Evolutionary conservation across 2,797 vertebrate genomes (phyloP).

Genomic region (Microchirus variegatus): DNA sequence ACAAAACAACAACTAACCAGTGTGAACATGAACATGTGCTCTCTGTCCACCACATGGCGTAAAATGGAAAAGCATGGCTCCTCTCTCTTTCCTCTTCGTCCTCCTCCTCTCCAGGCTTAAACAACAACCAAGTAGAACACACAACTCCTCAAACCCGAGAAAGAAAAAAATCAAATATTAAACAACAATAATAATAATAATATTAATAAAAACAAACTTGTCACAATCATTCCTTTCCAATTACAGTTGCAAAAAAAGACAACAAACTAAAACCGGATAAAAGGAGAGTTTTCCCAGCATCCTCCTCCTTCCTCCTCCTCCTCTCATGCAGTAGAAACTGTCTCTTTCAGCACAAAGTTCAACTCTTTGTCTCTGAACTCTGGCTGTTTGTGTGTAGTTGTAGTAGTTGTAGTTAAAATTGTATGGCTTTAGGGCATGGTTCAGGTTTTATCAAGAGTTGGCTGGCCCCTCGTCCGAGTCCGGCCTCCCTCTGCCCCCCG

Average conservation of each 20-base stretch:
- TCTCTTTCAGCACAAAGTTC: constrained; percentile 81
- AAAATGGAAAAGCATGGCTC: constrained; percentile 43
- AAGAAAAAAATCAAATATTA: constrained; percentile 76
- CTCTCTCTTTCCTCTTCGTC: constrained; percentile 55
- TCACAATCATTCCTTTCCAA: constrained; percentile 78
- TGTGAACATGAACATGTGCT: constrained; percentile 44
- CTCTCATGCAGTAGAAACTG: constrained; percentile 83
- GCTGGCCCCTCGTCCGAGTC: constrained; percentile 89
- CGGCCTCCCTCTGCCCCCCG: constrained; percentile 82
- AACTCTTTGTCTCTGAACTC: constrained; percentile 80
- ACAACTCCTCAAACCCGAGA: constrained; percentile 83
- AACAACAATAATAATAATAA: constrained; percentile 80
- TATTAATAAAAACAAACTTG: constrained; percentile 81
- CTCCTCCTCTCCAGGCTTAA: constrained; percentile 73
- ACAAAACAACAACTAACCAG: constrained; percentile 19
- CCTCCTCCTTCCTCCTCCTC: constrained; percentile 71
- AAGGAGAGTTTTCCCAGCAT: constrained; percentile 69
- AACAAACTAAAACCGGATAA: constrained; percentile 70
- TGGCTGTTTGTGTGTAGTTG: constrained; percentile 74
- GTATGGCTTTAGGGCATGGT: constrained; percentile 88
- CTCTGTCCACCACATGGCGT: constrained; percentile 42
- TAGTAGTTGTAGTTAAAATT: constrained; percentile 83
- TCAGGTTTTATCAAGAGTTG: constrained; percentile 96
- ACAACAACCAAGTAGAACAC: constrained; percentile 77
- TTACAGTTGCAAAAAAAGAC: constrained; percentile 74